These are phyloP conservation scores for Apodemus agrarius DNA, from an alignment of 2,797 vertebrate species.

Conservation along the genomic window DNA sequence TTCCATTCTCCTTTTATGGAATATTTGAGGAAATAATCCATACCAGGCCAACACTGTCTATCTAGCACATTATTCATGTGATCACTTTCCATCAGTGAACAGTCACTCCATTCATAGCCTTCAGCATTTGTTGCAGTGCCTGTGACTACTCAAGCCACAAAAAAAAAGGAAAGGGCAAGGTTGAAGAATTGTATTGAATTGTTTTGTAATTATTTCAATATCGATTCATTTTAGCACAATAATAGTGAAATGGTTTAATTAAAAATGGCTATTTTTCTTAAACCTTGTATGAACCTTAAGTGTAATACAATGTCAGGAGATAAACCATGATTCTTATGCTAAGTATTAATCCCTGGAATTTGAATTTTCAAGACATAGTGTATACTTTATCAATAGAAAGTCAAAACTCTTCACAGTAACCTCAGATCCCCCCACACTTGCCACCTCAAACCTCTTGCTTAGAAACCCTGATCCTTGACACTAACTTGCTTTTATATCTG, in stretches of 20 bases:
- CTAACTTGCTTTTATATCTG: background rate
- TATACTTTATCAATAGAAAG: background rate
- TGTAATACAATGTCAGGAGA: background rate
- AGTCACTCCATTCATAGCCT: background rate
- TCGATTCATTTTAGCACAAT: background rate
- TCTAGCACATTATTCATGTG: background rate
- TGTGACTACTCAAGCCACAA: background rate
- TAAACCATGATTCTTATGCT: background rate
- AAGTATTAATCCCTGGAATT: background rate
- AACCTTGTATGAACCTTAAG: background rate
- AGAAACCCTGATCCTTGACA: background rate
- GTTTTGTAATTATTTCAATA: slow-evolving; percentile 27
- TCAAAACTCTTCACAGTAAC: background rate
- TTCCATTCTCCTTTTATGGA: background rate
- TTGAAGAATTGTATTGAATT: background rate
- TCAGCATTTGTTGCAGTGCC: background rate
- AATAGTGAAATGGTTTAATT: background rate
- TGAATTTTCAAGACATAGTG: background rate
- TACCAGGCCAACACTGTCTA: background rate
- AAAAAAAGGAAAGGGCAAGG: background rate
- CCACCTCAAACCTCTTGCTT: background rate
- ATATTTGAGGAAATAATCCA: background rate
- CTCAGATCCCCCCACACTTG: background rate
- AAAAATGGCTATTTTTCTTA: background rate
- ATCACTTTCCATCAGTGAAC: background rate